Evolutionary conservation across 2,888 invertebrate species (phyloP), one percentile per base, ranked within the genome.

Genomic region (Arge pagana): DNA sequence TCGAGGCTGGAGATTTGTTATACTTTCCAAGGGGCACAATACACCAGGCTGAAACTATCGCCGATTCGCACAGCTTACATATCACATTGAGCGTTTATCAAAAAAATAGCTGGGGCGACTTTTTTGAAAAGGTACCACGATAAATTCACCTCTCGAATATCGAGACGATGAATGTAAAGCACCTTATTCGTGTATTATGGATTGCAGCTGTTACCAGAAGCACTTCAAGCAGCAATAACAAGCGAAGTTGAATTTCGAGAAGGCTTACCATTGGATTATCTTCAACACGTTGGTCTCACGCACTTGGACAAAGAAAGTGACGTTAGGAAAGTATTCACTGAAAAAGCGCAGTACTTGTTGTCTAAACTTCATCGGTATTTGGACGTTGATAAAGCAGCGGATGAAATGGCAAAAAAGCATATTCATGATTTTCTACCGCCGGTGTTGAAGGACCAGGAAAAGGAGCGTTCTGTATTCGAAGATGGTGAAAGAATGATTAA

Each of bases 1-100:
- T 97, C 40, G 82, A 88, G 69, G 86, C 93, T 3, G 96, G 96
- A 0, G 97, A 97, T 74, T 72, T 97, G 64, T 80, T 99, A 0
- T 99, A 98, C 75, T 93, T 98, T 68, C 98, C 98, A 0, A 82
- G 93, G 43, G 93, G 93, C 50, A 87, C 84, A 18, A 90, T 93
- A 48, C 93, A 93, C 72, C 91, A 96, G 78, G 96, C 89, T 1
- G 80, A 83, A 48, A 90, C 95, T 0, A 82, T 88, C 55, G 83
- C 86, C 11, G 86, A 88, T 26, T 80, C 82, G 21, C 96, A 98
- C 78, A 97, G 97, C 1, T 81, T 98, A 2, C 98, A 99, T 74
- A 85, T 98, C 4, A 99, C 98, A 0, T 78, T 98, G 3, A 96
- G 96, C 41, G 88, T 92, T 65, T 95, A 92, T 70, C 96, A 97